phyloP scores from a whole-genome alignment of 2,888 invertebrate species.

The Noctua pronuba region DNA sequence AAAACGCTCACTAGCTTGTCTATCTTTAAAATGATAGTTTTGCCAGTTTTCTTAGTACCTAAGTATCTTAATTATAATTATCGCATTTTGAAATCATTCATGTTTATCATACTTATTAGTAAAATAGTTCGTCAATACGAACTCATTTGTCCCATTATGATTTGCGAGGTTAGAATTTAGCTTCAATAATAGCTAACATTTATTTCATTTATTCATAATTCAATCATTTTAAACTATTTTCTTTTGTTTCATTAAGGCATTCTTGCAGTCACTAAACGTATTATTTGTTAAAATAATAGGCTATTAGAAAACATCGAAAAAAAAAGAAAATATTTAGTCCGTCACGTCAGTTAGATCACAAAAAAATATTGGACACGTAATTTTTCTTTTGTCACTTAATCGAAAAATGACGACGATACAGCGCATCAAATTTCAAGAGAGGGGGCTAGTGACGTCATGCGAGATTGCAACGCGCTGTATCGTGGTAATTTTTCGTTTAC shows the following conservation, averaged over 20 bases:
- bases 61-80: background rate
- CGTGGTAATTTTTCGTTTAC: no score
- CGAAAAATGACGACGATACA: no score
- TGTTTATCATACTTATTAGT: background rate
- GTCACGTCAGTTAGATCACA: no score
- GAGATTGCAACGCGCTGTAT: no score
- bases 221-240: no score
- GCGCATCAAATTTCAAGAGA: no score
- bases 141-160: background rate
- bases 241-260: background rate
- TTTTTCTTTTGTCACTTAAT: no score
- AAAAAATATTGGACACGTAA: no score
- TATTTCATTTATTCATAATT: no score
- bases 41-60: background rate
- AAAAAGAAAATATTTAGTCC: no score
- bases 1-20: background rate
- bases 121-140: background rate
- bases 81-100: slow-evolving; percentile 1
- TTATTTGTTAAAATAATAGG: background rate
- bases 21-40: background rate
- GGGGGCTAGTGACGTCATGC: no score
- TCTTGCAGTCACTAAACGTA: background rate
- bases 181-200: background rate
- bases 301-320: no score
- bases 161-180: slow-evolving; percentile 18